Evolutionary conservation across 2,113 vertebrate genomes (phyloP).

Genomic region (Odontophorus gujanensis): DNA sequence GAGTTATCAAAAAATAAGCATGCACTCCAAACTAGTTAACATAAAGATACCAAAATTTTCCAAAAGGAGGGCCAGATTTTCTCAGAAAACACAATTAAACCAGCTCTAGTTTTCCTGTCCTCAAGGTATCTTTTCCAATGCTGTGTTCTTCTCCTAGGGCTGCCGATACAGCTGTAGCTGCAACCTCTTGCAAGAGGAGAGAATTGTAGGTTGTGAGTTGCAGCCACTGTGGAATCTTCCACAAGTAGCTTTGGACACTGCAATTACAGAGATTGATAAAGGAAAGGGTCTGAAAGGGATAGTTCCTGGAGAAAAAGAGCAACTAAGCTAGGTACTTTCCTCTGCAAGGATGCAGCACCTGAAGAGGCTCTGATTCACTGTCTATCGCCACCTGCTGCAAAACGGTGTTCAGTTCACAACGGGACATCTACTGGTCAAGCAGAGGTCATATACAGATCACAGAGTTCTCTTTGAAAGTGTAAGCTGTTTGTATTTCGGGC

Average conservation of each 20-base stretch:
- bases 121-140: neutral
- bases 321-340: neutral
- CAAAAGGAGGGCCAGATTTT: neutral
- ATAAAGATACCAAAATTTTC: neutral
- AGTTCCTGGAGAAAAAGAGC: neutral
- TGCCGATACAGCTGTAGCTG: neutral
- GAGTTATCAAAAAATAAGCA: neutral
- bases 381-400: rapidly evolving
- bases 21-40: neutral
- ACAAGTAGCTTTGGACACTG: neutral
- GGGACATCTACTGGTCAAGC: neutral
- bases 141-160: neutral
- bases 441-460: neutral
- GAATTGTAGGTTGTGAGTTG: rapidly evolving
- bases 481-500: neutral
- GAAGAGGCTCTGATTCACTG: neutral
- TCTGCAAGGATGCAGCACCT: neutral
- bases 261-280: rapidly evolving
- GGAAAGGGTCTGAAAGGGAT: rapidly evolving
- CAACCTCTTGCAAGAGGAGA: neutral
- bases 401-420: neutral
- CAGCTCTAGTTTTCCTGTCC: neutral
- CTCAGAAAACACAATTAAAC: neutral
- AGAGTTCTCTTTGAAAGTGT: neutral
- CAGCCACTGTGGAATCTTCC: neutral